Conservation (phyloP, 1,140 invertebrate genomes). For the Sipha flava region DNA sequence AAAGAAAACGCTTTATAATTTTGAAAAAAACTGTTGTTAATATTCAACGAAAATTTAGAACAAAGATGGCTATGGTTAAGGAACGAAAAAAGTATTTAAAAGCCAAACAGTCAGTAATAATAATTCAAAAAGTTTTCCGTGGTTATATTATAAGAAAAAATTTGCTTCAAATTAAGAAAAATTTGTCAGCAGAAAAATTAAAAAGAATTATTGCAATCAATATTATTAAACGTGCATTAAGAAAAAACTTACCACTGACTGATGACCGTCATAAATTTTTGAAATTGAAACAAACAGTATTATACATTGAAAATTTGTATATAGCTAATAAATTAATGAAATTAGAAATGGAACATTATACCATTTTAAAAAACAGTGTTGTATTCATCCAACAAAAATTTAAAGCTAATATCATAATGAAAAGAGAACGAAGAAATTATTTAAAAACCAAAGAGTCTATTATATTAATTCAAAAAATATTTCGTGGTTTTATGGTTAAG, state of each 20-base stretch:
- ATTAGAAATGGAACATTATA: constrained; percentile 35
- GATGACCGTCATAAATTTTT: not conserved
- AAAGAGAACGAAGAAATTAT: constrained; percentile 38
- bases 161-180: not conserved
- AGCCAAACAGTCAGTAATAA: not conserved
- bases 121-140: constrained; percentile 9
- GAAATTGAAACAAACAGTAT: constrained; percentile 41
- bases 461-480: constrained; percentile 13
- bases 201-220: not conserved
- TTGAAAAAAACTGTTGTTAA: constrained; percentile 37
- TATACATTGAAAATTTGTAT: constrained; percentile 45
- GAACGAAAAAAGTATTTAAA: constrained; percentile 34
- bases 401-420: constrained; percentile 38
- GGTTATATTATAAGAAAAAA: not conserved
- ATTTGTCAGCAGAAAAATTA: not conserved
- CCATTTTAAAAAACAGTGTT: constrained; percentile 45
- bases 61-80: constrained; percentile 34
- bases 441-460: constrained; percentile 34
- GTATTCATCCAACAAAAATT: constrained; percentile 51
- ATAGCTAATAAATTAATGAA: constrained; percentile 44
- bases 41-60: constrained; percentile 46
- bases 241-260: not conserved
- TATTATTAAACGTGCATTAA: not conserved
- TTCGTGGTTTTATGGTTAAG: not conserved
- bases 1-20: constrained; percentile 38